Base-by-base conservation (phyloP, 2,888 invertebrate species). In the Scaptodrosophila latifasciaeformis region DNA sequence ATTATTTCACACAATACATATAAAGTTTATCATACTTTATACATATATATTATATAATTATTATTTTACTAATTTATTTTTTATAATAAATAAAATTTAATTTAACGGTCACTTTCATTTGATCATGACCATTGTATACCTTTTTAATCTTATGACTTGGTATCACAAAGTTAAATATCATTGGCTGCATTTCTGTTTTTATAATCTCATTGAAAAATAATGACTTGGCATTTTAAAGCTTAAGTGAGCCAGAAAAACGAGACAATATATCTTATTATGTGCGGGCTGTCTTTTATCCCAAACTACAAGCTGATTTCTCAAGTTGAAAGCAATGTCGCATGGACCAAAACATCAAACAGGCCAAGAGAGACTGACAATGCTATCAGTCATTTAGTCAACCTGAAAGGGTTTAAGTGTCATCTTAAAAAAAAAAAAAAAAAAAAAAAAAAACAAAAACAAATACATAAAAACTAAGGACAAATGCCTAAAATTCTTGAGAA, bases 351-450 rank as follows among this genome's bases (percentile, higher is more conserved):
- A 34, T 44, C 31, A 15, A 15, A 18, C 15, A 15, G 31, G 7
- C 5, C 19, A 7, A 13, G 30, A 15, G 45, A 63, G 54, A 54
- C 61, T 46, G n/a, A n/a, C n/a, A n/a, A n/a, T 54, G 54, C 59
- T 71, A 75, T 65, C 67, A 69, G 69, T 69, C 67, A 72, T 63
- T 72, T 65, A 76, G 65, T 76, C 76, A 65, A 64, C 45, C 56
- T 55, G 51, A 68, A 65, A 66, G 72, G 74, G 71, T 71, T 71
- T 63, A 62, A 60, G 59, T 67, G 68, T 67, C 19, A 13, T 52
- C 54, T 17, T 6, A 17, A 13, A 13, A 37, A 37, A 17, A 13
- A 15, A 17, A 17, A 4, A 13, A 5, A 15, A 6, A 37, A 37
- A 17, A 18, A 44, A n/a, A 34, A 37, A 42, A 30, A 31, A 51